Conservation (phyloP, 2,113 vertebrate species). For the Gobiocypris rarus region DNA sequence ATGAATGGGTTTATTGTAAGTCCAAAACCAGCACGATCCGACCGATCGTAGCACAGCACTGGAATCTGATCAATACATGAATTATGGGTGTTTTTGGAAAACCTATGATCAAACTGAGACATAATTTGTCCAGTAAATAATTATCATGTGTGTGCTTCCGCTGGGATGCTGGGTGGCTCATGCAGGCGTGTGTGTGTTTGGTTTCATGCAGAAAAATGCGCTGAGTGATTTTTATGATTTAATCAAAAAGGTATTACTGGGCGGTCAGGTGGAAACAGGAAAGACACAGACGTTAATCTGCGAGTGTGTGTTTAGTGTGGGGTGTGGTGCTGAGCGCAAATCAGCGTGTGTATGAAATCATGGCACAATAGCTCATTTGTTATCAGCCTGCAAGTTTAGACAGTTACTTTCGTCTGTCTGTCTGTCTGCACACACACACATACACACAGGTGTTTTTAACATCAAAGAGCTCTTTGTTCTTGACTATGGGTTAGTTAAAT, state of each 20-base stretch:
- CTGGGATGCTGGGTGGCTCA: slow-evolving; percentile 23
- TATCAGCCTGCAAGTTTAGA: slow-evolving; percentile 35
- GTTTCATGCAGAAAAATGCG: slow-evolving; percentile 25
- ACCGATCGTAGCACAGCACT: slow-evolving; percentile 30
- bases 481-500: slow-evolving; percentile 35
- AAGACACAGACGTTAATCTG: slow-evolving; percentile 42
- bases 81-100: not conserved
- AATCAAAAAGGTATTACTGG: slow-evolving; percentile 44
- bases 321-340: slow-evolving; percentile 9
- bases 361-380: slow-evolving; percentile 37
- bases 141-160: not conserved
- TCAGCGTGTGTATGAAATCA: slow-evolving; percentile 22
- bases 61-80: not conserved
- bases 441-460: slow-evolving; percentile 51
- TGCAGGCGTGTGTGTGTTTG: not conserved
- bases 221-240: slow-evolving; percentile 34
- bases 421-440: slow-evolving; percentile 34
- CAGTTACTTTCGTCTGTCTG: slow-evolving; percentile 30
- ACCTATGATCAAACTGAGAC: not conserved
- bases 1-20: slow-evolving; percentile 57
- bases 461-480: slow-evolving; percentile 63
- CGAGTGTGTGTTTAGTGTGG: slow-evolving; percentile 32
- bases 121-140: not conserved
- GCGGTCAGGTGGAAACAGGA: slow-evolving; percentile 45
- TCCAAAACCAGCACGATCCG: slow-evolving; percentile 15